Conservation (phyloP, 2,113 vertebrate species). For the Hemicordylus capensis region DNA sequence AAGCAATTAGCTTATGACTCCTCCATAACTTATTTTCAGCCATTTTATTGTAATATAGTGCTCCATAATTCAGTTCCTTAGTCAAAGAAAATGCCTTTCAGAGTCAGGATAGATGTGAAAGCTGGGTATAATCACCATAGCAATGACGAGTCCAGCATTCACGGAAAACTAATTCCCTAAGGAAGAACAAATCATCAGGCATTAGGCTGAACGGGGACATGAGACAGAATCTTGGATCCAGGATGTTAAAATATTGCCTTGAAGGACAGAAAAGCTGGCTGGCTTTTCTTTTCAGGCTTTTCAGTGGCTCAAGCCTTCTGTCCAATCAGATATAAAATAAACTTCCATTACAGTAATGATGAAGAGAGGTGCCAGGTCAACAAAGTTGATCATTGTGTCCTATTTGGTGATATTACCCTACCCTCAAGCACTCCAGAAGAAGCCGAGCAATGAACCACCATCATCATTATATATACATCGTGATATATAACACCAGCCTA, state of each 20-base stretch:
- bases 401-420: neutral
- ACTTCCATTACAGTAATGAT: neutral
- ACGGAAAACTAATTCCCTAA: neutral
- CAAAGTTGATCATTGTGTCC: neutral
- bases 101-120: constrained; percentile 5
- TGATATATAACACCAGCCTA: neutral
- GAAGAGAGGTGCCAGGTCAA: neutral
- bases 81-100: constrained; percentile 35
- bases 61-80: constrained; percentile 32
- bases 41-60: constrained; percentile 32
- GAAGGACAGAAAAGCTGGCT: neutral
- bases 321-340: neutral
- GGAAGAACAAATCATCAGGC: neutral
- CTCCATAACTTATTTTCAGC: constrained; percentile 41
- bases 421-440: neutral
- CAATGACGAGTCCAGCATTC: constrained; percentile 11
- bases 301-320: neutral
- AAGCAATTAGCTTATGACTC: constrained; percentile 42
- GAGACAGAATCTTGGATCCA: neutral
- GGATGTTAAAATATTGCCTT: constrained; percentile 30
- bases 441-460: neutral
- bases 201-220: neutral
- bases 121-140: constrained; percentile 22
- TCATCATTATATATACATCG: neutral
- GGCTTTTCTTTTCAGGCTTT: constrained; percentile 8